phyloP scores from a whole-genome alignment of 2,888 invertebrate species.

The Xanthorhoe spadicearia region DNA sequence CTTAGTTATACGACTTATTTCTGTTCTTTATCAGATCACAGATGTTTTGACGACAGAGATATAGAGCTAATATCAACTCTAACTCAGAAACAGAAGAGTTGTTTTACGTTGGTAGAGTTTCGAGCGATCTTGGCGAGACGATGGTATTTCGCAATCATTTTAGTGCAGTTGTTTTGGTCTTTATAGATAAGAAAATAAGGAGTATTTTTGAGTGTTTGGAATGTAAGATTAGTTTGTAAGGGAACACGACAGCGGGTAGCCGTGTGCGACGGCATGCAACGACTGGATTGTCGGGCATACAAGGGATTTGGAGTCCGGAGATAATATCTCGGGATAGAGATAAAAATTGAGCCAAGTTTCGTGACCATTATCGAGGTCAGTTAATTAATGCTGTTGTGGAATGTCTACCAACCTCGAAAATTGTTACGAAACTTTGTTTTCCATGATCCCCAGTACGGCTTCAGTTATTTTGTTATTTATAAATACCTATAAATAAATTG shows the following conservation, averaged over 20 bases:
- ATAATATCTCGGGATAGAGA: background rate
- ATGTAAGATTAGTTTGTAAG: conserved; percentile 43
- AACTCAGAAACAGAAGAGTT: conserved; percentile 20
- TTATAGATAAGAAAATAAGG: conserved; percentile 20
- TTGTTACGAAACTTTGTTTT: no score
- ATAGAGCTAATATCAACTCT: conserved; percentile 24
- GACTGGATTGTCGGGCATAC: conserved; percentile 57
- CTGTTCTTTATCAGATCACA: conserved; percentile 35
- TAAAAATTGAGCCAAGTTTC: background rate
- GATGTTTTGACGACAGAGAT: conserved; percentile 39
- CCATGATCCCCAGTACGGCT: no score
- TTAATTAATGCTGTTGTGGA: no score
- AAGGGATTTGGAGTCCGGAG: conserved; percentile 26
- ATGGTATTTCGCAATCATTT: conserved; percentile 36
- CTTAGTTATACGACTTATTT: conserved; percentile 25
- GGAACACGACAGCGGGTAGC: conserved; percentile 68
- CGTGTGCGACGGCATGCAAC: conserved; percentile 80
- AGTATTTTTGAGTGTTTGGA: conserved; percentile 32
- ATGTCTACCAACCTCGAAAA: no score
- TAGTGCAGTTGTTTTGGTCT: conserved; percentile 19
- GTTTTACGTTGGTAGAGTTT: conserved; percentile 28
- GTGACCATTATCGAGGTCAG: no score
- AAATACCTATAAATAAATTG: no score
- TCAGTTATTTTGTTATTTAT: no score
- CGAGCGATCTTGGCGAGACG: conserved; percentile 36